Evolutionary conservation across 2,113 vertebrate species (phyloP).

Genomic region (Macrotis lagotis): DNA sequence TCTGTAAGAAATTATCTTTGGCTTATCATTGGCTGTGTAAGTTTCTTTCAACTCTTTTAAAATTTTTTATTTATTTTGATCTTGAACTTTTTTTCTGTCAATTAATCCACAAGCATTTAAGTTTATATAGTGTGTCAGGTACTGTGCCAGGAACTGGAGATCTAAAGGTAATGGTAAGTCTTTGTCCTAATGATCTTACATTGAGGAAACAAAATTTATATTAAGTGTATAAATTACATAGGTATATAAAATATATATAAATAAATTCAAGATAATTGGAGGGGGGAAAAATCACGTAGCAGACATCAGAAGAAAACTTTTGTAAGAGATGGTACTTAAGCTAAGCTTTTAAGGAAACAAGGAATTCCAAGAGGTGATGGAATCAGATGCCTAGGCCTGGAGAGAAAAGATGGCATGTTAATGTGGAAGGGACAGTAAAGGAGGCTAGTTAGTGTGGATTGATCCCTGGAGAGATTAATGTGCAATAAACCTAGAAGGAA

Average conservation of each 20-base stretch:
- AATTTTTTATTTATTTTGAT: background rate
- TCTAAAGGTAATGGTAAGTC: background rate
- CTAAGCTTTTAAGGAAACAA: background rate
- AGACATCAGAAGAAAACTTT: background rate
- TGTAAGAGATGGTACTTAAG: background rate
- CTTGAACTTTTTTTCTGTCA: background rate
- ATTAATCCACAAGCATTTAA: background rate
- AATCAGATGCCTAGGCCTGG: background rate
- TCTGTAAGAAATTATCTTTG: background rate
- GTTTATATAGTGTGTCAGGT: background rate
- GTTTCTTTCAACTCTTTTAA: background rate
- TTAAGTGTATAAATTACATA: constrained; percentile 28
- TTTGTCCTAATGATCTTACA: background rate
- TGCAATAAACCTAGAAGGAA: background rate
- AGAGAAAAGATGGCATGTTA: background rate
- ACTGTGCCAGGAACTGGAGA: background rate
- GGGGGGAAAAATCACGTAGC: background rate
- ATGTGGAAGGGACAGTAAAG: background rate
- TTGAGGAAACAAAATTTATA: constrained; percentile 12
- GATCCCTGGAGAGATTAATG: background rate
- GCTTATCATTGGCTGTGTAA: background rate
- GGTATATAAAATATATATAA: constrained; percentile 37
- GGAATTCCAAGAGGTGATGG: background rate
- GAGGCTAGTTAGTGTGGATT: background rate
- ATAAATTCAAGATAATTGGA: background rate